A percentile compares a stretch with the other conserved stretches of the same genome.
These are phyloP conservation scores for Artibeus lituratus DNA, from an alignment of 2,797 vertebrate species.

Conservation along the genomic window DNA sequence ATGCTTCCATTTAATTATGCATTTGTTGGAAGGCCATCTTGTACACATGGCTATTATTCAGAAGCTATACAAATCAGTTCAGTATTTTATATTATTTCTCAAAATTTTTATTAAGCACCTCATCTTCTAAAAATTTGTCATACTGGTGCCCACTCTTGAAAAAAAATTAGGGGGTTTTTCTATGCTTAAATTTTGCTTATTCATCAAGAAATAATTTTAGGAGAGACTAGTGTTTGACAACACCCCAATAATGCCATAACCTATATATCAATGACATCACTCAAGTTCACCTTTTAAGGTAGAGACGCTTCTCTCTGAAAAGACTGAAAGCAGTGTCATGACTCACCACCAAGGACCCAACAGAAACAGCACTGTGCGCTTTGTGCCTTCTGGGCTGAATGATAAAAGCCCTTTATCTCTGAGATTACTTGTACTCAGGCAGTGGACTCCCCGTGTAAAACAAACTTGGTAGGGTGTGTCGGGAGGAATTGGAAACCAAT, in stretches of 20 bases:
- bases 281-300: background rate
- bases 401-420: background rate
- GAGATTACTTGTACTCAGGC: background rate
- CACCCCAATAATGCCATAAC: background rate
- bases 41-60: background rate
- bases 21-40: background rate
- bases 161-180: background rate
- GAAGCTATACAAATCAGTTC: background rate
- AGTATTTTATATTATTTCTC: background rate
- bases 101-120: background rate
- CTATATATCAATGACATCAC: background rate
- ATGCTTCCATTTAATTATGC: background rate
- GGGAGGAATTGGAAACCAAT: conserved; percentile 34
- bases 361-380: background rate
- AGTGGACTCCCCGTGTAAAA: background rate
- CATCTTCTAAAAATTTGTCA: background rate
- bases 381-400: background rate
- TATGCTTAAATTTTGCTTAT: background rate
- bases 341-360: background rate
- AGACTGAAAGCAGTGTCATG: background rate
- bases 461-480: background rate
- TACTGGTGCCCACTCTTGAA: background rate
- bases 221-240: background rate
- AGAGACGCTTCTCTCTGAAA: background rate
- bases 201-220: conserved; percentile 33